Evolutionary conservation across 2,797 vertebrate species (phyloP).

Genomic region (Knipowitschia caucasica): DNA sequence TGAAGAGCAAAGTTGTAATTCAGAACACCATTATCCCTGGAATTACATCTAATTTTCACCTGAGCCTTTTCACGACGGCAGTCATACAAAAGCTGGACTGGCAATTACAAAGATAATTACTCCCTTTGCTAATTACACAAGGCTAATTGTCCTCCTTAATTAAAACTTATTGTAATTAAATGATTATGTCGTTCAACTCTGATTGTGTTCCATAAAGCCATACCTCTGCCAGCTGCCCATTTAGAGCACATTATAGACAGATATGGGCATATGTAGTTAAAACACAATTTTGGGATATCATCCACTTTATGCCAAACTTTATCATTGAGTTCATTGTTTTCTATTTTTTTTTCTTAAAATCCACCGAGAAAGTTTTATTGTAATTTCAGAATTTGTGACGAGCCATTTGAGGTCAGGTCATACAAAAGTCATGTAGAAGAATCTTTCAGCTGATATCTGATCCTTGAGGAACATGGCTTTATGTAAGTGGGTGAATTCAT

Average conservation of each 20-base stretch:
- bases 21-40: conserved; percentile 44
- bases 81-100: conserved; percentile 1
- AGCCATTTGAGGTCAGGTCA: too few species aligned
- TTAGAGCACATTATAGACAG: background rate
- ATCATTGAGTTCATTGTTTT: too few species aligned
- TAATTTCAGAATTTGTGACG: too few species aligned
- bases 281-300: too few species aligned
- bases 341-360: too few species aligned
- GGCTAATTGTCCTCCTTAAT: conserved; percentile 14
- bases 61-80: conserved; percentile 6
- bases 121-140: conserved; percentile 15
- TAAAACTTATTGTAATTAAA: conserved; percentile 11
- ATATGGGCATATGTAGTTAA: too few species aligned
- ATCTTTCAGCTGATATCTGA: too few species aligned
- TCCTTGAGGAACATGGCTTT: too few species aligned
- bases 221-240: background rate
- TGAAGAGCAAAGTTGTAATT: background rate
- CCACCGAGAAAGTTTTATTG: too few species aligned
- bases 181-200: conserved; percentile 2
- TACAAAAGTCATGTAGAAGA: too few species aligned
- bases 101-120: conserved; percentile 18
- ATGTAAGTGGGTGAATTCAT: too few species aligned
- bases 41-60: conserved; percentile 44
- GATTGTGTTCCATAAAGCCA: conserved; percentile 15
- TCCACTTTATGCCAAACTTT: too few species aligned